phyloP scores from a whole-genome alignment of 2,888 invertebrate genomes.

The Cheiracanthium punctorium region DNA sequence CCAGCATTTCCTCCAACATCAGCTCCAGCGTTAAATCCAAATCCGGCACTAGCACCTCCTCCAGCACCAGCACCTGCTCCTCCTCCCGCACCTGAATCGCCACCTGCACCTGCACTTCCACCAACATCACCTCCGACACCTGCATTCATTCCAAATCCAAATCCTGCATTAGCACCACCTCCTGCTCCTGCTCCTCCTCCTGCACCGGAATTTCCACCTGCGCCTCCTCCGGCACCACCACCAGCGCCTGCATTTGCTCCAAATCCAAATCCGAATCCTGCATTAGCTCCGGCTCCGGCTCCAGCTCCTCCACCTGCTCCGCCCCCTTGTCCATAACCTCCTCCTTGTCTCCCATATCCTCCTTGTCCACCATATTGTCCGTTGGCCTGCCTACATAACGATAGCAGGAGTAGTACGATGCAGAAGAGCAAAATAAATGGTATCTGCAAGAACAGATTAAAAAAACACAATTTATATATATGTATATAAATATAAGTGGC shows the following conservation, averaged over 20 bases:
- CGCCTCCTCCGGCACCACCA: neutral
- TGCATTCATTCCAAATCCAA: neutral
- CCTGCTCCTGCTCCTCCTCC: neutral
- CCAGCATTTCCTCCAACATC: neutral
- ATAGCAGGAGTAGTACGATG: too few species aligned
- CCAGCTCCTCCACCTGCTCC: neutral
- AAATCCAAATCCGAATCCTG: neutral
- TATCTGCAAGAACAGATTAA: too few species aligned
- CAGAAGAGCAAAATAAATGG: too few species aligned
- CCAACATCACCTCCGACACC: neutral
- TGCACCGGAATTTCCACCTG: neutral
- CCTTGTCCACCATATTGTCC: too few species aligned
- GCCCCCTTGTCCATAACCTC: too few species aligned
- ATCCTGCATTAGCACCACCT: neutral
- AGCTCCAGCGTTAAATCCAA: too few species aligned
- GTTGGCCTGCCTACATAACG: too few species aligned
- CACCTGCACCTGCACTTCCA: neutral
- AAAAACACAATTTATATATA: too few species aligned
- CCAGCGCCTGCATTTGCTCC: neutral
- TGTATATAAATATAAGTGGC: too few species aligned
- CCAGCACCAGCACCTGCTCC: neutral
- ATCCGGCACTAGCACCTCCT: neutral
- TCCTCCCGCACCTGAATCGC: neutral
- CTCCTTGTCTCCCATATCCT: too few species aligned
- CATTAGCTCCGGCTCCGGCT: neutral